These are phyloP conservation scores for Metalampra italica DNA, from an alignment of 2,888 invertebrate genomes.

Conservation along the genomic window DNA sequence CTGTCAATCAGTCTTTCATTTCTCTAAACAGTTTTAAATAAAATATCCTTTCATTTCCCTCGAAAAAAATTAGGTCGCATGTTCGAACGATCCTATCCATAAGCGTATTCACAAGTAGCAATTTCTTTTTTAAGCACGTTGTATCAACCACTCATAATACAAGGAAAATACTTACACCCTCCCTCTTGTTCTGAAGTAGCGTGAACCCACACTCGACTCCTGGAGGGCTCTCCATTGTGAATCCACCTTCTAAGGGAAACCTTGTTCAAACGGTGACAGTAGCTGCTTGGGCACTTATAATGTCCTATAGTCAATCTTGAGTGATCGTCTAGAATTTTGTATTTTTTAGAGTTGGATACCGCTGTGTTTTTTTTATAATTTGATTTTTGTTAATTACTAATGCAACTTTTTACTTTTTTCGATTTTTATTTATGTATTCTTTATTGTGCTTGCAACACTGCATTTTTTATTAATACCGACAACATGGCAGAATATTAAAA, in stretches of 20 bases:
- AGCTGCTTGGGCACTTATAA: neutral
- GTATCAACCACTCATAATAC: constrained; percentile 23
- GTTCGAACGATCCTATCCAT: neutral
- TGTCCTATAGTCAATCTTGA: neutral
- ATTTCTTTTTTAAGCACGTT: constrained; percentile 12
- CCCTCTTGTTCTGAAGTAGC: constrained; percentile 10
- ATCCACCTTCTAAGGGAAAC: constrained; percentile 21
- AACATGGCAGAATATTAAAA: no score
- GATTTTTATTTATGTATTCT: no score
- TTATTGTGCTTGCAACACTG: neutral
- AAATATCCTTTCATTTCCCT: no score
- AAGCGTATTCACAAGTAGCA: neutral
- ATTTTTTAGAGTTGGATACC: neutral
- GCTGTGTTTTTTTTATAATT: no score
- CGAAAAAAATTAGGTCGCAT: neutral
- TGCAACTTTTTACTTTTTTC: no score
- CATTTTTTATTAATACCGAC: neutral
- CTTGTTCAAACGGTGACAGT: neutral
- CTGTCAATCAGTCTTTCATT: no score
- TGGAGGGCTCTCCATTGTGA: constrained; percentile 29
- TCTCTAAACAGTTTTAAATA: no score
- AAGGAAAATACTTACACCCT: constrained; percentile 23
- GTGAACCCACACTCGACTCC: constrained; percentile 44
- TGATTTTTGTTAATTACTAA: no score
- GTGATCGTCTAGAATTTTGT: neutral